Evolutionary conservation across 2,888 invertebrate genomes (phyloP).

Genomic region (Crioceris asparagi): DNA sequence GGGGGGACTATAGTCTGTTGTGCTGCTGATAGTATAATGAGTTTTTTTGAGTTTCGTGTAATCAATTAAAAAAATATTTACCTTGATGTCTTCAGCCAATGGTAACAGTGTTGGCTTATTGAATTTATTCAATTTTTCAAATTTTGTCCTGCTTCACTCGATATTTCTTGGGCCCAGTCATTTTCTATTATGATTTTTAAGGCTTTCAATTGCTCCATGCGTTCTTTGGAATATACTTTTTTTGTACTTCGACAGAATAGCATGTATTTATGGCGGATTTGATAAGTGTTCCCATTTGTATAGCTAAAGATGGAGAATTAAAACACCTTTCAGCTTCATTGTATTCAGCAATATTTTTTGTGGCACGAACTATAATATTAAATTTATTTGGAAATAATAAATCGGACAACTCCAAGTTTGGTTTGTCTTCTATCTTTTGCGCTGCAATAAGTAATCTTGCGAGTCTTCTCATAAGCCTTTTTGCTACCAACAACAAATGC

Average conservation of each 20-base stretch:
- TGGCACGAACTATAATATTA: conserved; percentile 3
- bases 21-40: no score
- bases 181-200: conserved; percentile 3
- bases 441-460: conserved; percentile 6
- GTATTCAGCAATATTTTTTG: no score
- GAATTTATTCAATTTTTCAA: background rate
- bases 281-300: conserved; percentile 14
- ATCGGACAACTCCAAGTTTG: background rate
- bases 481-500: conserved; percentile 17
- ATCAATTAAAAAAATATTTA: background rate
- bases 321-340: conserved; percentile 3
- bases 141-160: conserved; percentile 1
- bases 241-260: conserved; percentile 7
- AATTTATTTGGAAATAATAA: conserved; percentile 1
- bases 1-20: no score
- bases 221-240: background rate
- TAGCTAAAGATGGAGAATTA: conserved; percentile 10
- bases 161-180: conserved; percentile 7
- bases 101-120: background rate
- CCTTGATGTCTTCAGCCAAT: background rate
- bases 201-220: conserved; percentile 1
- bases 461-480: no score
- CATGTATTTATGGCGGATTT: conserved; percentile 9
- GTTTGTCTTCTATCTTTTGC: background rate
- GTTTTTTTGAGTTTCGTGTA: background rate